Evolutionary conservation across 1,140 invertebrate genomes (phyloP).

Genomic region (Bradynema listronoti): DNA sequence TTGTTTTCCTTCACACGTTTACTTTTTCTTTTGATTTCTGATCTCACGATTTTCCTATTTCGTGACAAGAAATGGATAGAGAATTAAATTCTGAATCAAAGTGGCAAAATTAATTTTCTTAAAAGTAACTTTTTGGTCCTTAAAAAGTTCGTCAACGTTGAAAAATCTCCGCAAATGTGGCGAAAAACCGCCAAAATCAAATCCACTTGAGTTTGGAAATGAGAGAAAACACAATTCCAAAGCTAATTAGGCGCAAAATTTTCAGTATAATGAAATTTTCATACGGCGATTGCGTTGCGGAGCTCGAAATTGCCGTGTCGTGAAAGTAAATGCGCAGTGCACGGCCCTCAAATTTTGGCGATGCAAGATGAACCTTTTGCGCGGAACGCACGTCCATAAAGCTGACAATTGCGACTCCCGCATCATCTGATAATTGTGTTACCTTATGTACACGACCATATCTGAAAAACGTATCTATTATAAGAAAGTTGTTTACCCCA

Average conservation of each 20-base stretch:
- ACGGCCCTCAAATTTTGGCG: conserved; percentile 1
- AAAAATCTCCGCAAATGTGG: conserved; percentile 7
- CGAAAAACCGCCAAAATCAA: neutral
- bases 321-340: neutral
- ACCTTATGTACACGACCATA: conserved; percentile 10
- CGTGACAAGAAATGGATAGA: too few species aligned
- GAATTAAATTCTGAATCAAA: too few species aligned
- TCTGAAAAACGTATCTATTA: neutral
- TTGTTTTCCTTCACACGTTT: too few species aligned
- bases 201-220: neutral
- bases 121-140: neutral
- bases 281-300: neutral
- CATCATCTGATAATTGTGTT: neutral
- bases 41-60: too few species aligned
- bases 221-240: neutral
- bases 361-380: conserved; percentile 1
- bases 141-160: neutral
- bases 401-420: neutral
- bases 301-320: neutral
- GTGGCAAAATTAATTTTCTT: too few species aligned
- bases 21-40: too few species aligned
- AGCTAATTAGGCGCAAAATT: neutral
- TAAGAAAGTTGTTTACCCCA: neutral
- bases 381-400: conserved; percentile 9
- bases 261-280: neutral